A percentile compares a stretch with the other conserved stretches of the same genome.
Evolutionary conservation across 2,888 invertebrate species (phyloP).

Genomic region (Pachliopta kotzebuea): DNA sequence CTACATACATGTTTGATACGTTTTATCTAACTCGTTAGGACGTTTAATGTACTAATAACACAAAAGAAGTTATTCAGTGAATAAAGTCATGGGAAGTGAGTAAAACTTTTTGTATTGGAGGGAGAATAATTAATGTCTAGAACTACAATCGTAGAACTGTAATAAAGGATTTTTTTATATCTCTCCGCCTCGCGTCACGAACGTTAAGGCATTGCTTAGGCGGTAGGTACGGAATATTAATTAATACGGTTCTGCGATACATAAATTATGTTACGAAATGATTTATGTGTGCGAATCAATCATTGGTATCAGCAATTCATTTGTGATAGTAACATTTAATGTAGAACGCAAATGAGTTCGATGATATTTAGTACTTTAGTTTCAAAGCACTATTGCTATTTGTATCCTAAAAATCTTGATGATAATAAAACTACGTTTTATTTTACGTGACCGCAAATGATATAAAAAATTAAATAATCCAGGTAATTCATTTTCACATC

Average conservation of each 20-base stretch:
- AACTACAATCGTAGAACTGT: constrained; percentile 54
- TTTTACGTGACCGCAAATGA: too few relatives aligned
- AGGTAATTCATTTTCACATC: too few relatives aligned
- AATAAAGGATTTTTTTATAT: constrained; percentile 59
- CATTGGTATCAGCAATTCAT: neutral
- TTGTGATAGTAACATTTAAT: constrained; percentile 1
- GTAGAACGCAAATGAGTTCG: neutral
- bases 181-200: constrained; percentile 44
- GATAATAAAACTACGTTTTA: too few relatives aligned
- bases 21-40: constrained; percentile 24
- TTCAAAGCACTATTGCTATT: neutral
- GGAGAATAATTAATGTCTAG: constrained; percentile 52
- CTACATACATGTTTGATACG: constrained; percentile 11
- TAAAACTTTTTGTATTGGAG: constrained; percentile 58
- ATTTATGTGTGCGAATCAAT: constrained; percentile 11
- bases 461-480: too few relatives aligned
- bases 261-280: constrained; percentile 20
- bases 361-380: neutral
- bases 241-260: constrained; percentile 22
- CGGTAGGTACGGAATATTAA: constrained; percentile 19
- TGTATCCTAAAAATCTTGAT: neutral
- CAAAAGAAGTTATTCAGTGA: constrained; percentile 43
- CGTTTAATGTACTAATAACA: constrained; percentile 34
- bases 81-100: constrained; percentile 74
- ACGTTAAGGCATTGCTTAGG: constrained; percentile 15